Percentiles rank a stretch among this genome's conserved stretches.
Conservation (phyloP, 2,797 vertebrate genomes). For the Gadopsis bispinosus region DNA sequence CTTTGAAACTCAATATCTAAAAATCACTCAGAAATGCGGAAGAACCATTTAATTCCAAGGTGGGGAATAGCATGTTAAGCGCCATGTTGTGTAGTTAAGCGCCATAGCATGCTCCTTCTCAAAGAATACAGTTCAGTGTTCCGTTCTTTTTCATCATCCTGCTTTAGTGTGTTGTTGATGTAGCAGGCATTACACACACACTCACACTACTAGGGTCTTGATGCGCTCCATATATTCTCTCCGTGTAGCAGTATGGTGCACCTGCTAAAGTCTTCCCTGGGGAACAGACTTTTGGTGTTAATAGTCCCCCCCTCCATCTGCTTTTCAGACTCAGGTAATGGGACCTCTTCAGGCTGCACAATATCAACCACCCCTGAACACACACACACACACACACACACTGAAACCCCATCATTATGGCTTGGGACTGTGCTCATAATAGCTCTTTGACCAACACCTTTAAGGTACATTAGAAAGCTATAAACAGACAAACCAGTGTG, state of each 20-base stretch:
- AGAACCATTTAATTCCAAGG: no score
- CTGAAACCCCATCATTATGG: slow-evolving; percentile 21
- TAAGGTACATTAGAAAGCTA: slow-evolving; percentile 23
- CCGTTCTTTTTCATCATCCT: neutral
- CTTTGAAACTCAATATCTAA: no score
- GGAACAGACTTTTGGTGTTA: slow-evolving; percentile 23
- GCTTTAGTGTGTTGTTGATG: neutral
- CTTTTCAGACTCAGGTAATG: slow-evolving; percentile 36
- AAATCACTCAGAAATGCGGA: no score
- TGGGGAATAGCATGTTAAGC: no score
- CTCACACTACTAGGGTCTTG: neutral
- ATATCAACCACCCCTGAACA: slow-evolving; percentile 13
- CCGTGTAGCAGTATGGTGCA: slow-evolving; percentile 15
- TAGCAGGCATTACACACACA: neutral
- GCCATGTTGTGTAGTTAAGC: no score
- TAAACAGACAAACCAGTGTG: slow-evolving; percentile 9
- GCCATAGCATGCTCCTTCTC: neutral
- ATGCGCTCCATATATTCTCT: slow-evolving; percentile 1
- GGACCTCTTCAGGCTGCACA: slow-evolving; percentile 13
- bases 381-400: neutral
- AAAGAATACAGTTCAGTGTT: neutral
- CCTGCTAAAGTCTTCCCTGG: slow-evolving; percentile 20
- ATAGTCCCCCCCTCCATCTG: slow-evolving; percentile 24
- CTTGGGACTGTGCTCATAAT: slow-evolving; percentile 14
- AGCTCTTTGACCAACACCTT: slow-evolving; percentile 12